phyloP scores from a whole-genome alignment of 1,140 invertebrate species.

The Goniozus legneri region DNA sequence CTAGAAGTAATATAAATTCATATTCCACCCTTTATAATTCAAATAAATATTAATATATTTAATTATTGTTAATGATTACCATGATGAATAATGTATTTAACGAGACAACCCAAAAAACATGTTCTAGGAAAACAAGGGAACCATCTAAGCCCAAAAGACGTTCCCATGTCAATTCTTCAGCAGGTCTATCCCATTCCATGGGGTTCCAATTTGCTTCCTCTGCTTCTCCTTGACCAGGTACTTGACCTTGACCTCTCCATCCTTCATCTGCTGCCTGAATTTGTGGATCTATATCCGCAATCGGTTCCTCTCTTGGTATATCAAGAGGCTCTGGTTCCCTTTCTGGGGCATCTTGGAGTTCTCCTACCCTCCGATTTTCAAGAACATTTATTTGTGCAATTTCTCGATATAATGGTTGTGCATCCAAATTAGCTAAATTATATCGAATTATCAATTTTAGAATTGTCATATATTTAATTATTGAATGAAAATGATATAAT shows the following conservation, averaged over 20 bases:
- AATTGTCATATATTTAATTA: no score
- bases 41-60: no score
- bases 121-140: constrained; percentile 94
- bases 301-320: constrained; percentile 24
- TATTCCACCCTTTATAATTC: background rate
- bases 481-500: background rate
- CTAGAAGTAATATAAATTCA: constrained; percentile 19
- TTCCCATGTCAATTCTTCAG: constrained; percentile 98
- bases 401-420: constrained; percentile 21
- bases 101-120: constrained; percentile 98
- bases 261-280: constrained; percentile 38
- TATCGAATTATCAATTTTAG: no score
- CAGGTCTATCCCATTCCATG: constrained; percentile 96
- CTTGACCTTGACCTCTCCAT: constrained; percentile 47
- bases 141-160: constrained; percentile 93
- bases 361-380: constrained; percentile 15
- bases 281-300: constrained; percentile 19
- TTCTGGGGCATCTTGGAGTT: constrained; percentile 12
- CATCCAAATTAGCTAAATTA: no score
- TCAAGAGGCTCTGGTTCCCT: constrained; percentile 12
- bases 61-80: constrained; percentile 32
- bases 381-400: constrained; percentile 23
- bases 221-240: constrained; percentile 57
- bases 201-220: constrained; percentile 97
- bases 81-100: constrained; percentile 96